Percentiles rank a stretch among this genome's conserved stretches.
phyloP scores from a whole-genome alignment of 2,888 invertebrate species.

The Lasius fuliginosus region DNA sequence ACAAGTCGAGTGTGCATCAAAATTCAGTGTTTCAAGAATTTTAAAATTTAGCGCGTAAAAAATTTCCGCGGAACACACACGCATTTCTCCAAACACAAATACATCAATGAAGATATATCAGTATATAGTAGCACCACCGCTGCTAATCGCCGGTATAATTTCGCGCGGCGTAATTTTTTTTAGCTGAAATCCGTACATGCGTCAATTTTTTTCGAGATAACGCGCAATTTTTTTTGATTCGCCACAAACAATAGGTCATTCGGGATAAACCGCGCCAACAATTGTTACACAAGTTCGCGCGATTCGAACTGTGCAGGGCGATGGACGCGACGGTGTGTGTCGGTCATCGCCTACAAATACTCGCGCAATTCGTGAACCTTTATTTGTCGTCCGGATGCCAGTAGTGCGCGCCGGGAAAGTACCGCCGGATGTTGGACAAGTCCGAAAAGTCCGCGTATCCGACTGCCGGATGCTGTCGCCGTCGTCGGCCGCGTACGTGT shows the following conservation, averaged over 20 bases:
- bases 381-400: conserved; percentile 53
- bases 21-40: neutral
- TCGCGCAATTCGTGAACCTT: conserved; percentile 46
- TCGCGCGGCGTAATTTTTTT: neutral
- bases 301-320: conserved; percentile 19
- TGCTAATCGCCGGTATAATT: conserved; percentile 2
- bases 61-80: neutral
- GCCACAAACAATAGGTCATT: conserved; percentile 44
- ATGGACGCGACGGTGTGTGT: neutral
- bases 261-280: conserved; percentile 37
- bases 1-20: neutral
- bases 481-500: conserved; percentile 66
- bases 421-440: conserved; percentile 72
- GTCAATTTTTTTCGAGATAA: conserved; percentile 17
- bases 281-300: conserved; percentile 48
- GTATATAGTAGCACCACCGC: neutral
- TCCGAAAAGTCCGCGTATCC: conserved; percentile 73
- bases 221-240: conserved; percentile 8
- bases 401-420: conserved; percentile 31
- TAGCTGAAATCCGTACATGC: neutral
- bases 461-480: conserved; percentile 70
- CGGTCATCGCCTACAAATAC: conserved; percentile 56
- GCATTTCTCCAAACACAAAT: neutral
- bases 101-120: neutral
- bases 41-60: neutral